Evolutionary conservation across 2,797 vertebrate genomes (phyloP).

Genomic region (Phrynocephalus vlangalii): DNA sequence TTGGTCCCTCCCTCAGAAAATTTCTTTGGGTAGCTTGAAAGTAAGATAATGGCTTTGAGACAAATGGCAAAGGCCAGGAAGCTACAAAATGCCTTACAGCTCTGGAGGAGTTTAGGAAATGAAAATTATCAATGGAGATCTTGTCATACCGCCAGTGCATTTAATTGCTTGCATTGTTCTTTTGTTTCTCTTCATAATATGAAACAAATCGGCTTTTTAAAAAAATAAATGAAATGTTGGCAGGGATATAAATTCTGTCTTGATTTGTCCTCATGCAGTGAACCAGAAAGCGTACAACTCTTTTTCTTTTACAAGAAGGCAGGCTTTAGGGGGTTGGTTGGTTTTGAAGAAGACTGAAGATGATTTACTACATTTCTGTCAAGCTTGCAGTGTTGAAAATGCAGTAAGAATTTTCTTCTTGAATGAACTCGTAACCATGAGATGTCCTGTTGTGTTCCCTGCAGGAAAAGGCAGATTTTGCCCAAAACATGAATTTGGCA

Average conservation of each 20-base stretch:
- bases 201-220: conserved; percentile 32
- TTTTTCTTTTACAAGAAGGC: too few species aligned
- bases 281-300: too few species aligned
- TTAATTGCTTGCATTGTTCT: conserved; percentile 46
- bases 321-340: too few species aligned
- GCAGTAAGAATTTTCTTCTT: too few species aligned
- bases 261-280: too few species aligned
- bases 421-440: too few species aligned
- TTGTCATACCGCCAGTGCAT: conserved; percentile 53
- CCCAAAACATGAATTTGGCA: too few species aligned
- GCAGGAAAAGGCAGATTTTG: too few species aligned
- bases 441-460: too few species aligned
- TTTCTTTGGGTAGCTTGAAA: conserved; percentile 63
- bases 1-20: conserved; percentile 31
- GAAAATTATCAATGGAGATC: conserved; percentile 72
- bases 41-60: conserved; percentile 73
- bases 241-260: background rate
- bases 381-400: too few species aligned
- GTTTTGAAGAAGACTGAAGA: too few species aligned
- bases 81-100: conserved; percentile 68
- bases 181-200: conserved; percentile 28
- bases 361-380: too few species aligned
- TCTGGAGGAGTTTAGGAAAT: conserved; percentile 78
- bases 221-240: background rate
- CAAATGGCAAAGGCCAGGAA: conserved; percentile 68